Evolutionary conservation across 1,140 invertebrate species (phyloP), one percentile per base, ranked within the genome.

Genomic region (Propsilocerus akamusi): DNA sequence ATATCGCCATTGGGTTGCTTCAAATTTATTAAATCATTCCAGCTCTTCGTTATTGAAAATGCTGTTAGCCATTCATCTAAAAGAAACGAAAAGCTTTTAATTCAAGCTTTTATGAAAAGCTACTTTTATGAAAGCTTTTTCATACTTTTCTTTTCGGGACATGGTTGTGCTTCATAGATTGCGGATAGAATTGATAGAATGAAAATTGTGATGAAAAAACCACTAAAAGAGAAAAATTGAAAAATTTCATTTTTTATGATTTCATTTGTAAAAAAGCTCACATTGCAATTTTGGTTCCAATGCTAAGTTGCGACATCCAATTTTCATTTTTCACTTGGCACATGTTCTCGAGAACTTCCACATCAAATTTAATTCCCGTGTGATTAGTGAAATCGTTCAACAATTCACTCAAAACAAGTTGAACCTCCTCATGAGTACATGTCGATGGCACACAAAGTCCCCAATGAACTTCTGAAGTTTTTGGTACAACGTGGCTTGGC

Each of bases 281-380:
- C 63, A 1, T n/a, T 61, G 4, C 65, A 62, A 11, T 64, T 41
- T 4, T 58, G 49, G 12, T 61, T 62, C 46, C 67, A 56, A 57
- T 78, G 75, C n/a, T 48, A 76, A 79, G 74, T 78, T 76, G 52
- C 73, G 66, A 12, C 78, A 68, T 17, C 64, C 64, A 49, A 76
- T 61, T 53, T 65, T 66, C 0, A 77, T 57, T 14, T 70, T 71
- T 2, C 71, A 71, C 7, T 64, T 52, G 0, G 55, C 54, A 2
- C 52, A 73, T 64, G 26, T 66, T 68, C 17, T 57, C 52, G 28
- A 72, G 54, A 5, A n/a, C n/a, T n/a, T n/a, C n/a, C n/a, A n/a
- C n/a, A n/a, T n/a, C n/a, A n/a, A n/a, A n/a, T n/a, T n/a, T n/a
- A n/a, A n/a, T n/a, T n/a, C n/a, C n/a, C n/a, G n/a, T n/a, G n/a